Conservation (phyloP, 2,113 vertebrate species). For the Austrofundulus limnaeus region DNA sequence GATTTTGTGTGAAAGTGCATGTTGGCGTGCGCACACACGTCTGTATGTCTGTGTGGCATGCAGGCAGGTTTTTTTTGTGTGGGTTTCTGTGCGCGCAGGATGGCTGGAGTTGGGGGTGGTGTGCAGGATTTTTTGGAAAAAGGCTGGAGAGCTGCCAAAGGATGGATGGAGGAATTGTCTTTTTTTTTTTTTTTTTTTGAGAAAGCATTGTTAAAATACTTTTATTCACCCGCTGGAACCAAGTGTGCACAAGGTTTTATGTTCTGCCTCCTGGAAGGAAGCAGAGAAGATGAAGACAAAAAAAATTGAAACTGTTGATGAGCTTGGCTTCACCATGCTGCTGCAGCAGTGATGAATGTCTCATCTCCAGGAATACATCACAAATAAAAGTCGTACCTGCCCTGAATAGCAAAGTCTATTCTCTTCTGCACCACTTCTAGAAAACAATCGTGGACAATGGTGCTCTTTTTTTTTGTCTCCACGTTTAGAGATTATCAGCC, state of each 20-base stretch:
- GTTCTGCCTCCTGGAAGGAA: conserved; percentile 47
- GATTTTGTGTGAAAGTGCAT: conserved; percentile 20
- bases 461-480: conserved; percentile 40
- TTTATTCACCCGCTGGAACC: conserved; percentile 57
- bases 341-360: conserved; percentile 75
- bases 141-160: conserved; percentile 61
- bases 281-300: conserved; percentile 21
- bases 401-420: conserved; percentile 66
- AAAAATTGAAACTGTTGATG: conserved; percentile 69
- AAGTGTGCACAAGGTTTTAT: conserved; percentile 38
- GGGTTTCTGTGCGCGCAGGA: conserved; percentile 55
- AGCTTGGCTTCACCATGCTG: conserved; percentile 66
- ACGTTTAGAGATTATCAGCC: conserved; percentile 18
- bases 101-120: conserved; percentile 47
- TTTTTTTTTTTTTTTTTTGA: not conserved
- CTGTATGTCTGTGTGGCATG: conserved; percentile 34
- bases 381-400: conserved; percentile 73
- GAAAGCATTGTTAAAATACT: conserved; percentile 69
- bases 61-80: conserved; percentile 42
- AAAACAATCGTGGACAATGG: conserved; percentile 48
- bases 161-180: conserved; percentile 51
- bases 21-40: conserved; percentile 4
- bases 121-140: conserved; percentile 63
- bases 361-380: conserved; percentile 75
- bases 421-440: conserved; percentile 53